phyloP scores from a whole-genome alignment of 2,797 vertebrate species.

The Danio tinwini region DNA sequence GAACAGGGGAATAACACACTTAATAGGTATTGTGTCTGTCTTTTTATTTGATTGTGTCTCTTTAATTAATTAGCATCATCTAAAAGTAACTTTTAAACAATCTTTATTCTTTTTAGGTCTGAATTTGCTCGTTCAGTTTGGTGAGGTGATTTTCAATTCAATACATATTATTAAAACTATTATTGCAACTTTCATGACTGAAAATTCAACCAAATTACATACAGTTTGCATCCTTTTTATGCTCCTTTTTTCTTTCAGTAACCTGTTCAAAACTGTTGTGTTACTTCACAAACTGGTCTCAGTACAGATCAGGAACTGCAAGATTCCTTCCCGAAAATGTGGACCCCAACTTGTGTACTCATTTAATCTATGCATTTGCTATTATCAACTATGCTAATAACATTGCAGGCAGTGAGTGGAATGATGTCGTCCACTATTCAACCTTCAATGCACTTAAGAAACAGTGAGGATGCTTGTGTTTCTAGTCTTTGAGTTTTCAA shows the following conservation, averaged over 20 bases:
- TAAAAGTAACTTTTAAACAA: background rate
- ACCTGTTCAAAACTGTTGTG: slow-evolving; percentile 77
- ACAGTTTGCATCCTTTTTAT: background rate
- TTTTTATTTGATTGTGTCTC: background rate
- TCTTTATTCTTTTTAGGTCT: slow-evolving; percentile 33
- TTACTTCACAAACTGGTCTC: slow-evolving; percentile 86
- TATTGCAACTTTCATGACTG: background rate
- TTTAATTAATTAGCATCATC: background rate
- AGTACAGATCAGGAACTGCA: slow-evolving; percentile 73
- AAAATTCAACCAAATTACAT: background rate
- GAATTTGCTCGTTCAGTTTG: slow-evolving; percentile 63
- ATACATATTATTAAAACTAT: background rate
- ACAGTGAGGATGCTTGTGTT: slow-evolving; percentile 62
- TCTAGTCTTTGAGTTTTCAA: background rate
- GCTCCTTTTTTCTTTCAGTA: slow-evolving; percentile 63
- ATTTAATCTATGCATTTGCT: slow-evolving; percentile 83
- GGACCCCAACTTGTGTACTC: slow-evolving; percentile 83
- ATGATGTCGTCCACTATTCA: slow-evolving; percentile 76
- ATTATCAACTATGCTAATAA: slow-evolving; percentile 74
- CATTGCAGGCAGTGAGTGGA: slow-evolving; percentile 75
- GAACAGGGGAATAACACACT: slow-evolving; percentile 44
- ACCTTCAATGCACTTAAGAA: slow-evolving; percentile 78
- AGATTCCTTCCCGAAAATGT: slow-evolving; percentile 74
- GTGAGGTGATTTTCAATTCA: slow-evolving; percentile 65
- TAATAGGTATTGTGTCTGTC: slow-evolving; percentile 38